Evolutionary conservation across 2,113 vertebrate species (phyloP), one percentile per base, ranked within the genome.

Genomic region (Pterocles burchelli): DNA sequence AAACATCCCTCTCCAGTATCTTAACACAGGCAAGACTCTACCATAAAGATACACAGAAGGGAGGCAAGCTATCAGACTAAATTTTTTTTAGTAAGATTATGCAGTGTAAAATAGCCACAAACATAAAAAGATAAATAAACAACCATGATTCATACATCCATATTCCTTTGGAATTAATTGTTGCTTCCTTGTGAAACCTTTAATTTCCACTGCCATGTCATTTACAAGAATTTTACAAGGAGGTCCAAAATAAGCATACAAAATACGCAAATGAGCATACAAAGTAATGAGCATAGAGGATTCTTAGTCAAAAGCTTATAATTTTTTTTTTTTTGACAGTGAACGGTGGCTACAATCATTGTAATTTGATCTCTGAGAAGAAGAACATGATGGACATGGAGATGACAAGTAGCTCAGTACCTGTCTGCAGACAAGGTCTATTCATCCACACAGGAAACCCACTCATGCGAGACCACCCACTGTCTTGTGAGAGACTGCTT

Each of bases 381-480:
- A 98, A 98, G 62, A 97, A 71, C 45, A 93, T 97, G 54, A 78
- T 96, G 85, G 98, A 98, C 88, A 93, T 98, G 95, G 97, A 97
- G 78, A 97, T 95, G 83, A 77, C 97, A 46, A 98, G 97, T n/a
- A 93, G 97, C 57, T 71, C 97, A 3, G 96, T 98, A 70, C 97
- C 98, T 66, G 97, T 98, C 54, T 98, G 98, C 97, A 98, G 98
- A 90, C 98, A 98, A 80, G 98, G 97, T 72, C 95, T 98, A 48
- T 90, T 97, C 31, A 96, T 97, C 54, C 97, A 98, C 67, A 51
- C 96, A 36, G 98, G 98, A 79, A 98, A 93, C 95, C 97, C 98
- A 8, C 96, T 98, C 21, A 77, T 95, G 91, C 97, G 98, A 41
- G 97, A 98, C 43, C 98, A 98, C 90, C 79, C 97, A 10, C 97